Conservation (phyloP, 2,797 vertebrate species). For the Pseudomugil gertrudae region DNA sequence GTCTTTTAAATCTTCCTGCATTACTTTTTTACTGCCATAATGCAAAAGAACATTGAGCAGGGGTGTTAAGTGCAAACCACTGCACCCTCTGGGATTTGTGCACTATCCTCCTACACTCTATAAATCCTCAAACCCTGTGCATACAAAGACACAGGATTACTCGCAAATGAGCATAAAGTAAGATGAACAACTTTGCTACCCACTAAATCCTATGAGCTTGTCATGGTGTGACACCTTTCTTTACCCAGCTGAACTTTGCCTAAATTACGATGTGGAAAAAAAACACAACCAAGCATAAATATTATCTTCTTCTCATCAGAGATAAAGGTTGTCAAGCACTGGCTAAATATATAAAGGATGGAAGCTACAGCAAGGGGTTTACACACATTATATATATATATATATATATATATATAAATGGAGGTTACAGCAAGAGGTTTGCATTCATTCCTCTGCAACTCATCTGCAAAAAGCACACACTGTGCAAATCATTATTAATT, state of each 20-base stretch:
- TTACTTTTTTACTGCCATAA: slow-evolving; percentile 65
- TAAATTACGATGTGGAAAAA: slow-evolving; percentile 52
- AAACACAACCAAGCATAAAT: slow-evolving; percentile 27
- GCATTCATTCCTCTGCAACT: slow-evolving; percentile 69
- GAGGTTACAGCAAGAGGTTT: slow-evolving; percentile 44
- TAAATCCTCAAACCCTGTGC: slow-evolving; percentile 57
- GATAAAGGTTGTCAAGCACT: slow-evolving; percentile 42
- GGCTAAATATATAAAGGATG: slow-evolving; percentile 42
- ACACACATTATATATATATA: slow-evolving; percentile 46
- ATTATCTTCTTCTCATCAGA: slow-evolving; percentile 29
- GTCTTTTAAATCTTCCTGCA: slow-evolving; percentile 52
- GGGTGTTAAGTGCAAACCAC: slow-evolving; percentile 54
- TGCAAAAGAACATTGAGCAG: slow-evolving; percentile 37
- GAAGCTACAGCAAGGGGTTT: slow-evolving; percentile 44
- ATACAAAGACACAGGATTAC: slow-evolving; percentile 40
- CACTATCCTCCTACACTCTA: slow-evolving; percentile 45
- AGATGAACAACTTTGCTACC: slow-evolving; percentile 44
- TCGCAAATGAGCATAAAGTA: slow-evolving; percentile 37
- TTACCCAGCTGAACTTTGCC: slow-evolving; percentile 15
- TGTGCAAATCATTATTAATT: slow-evolving; percentile 43
- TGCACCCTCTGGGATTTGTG: slow-evolving; percentile 46
- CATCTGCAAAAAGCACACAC: slow-evolving; percentile 58
- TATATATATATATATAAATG: too few species aligned
- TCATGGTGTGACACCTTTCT: slow-evolving; percentile 33
- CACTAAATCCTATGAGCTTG: slow-evolving; percentile 38